Conservation (phyloP, 2,888 invertebrate species). For the Chrysomela aeneicollis region DNA sequence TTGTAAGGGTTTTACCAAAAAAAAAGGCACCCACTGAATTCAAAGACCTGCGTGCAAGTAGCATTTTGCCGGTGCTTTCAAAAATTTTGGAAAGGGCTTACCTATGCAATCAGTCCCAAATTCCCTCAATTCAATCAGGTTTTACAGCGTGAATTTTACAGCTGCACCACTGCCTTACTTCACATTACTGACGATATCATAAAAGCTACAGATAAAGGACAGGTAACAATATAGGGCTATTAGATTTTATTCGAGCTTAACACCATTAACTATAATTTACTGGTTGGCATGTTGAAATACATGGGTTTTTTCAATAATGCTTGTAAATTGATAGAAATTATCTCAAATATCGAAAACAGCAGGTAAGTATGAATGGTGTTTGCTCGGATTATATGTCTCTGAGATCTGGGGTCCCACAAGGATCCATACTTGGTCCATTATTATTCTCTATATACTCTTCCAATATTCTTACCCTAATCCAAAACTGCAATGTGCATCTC, state of each 20-base stretch:
- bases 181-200: slow-evolving; percentile 6
- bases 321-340: slow-evolving; percentile 2
- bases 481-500: slow-evolving; percentile 2
- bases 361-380: slow-evolving; percentile 8
- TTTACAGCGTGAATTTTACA: slow-evolving; percentile 14
- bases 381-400: slow-evolving; percentile 14
- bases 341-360: background rate
- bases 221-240: slow-evolving; percentile 16
- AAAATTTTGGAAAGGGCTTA: slow-evolving; percentile 13
- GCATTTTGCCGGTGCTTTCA: background rate
- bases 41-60: too few species aligned
- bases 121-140: slow-evolving; percentile 15
- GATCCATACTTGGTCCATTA: slow-evolving; percentile 16
- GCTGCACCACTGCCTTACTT: slow-evolving; percentile 9
- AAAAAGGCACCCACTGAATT: background rate
- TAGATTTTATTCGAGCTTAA: slow-evolving; percentile 14
- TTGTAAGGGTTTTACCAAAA: slow-evolving; percentile 15
- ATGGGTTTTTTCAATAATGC: background rate
- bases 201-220: too few species aligned
- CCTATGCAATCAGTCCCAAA: background rate
- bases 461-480: background rate
- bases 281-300: slow-evolving; percentile 7
- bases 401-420: slow-evolving; percentile 19
- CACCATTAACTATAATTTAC: too few species aligned
- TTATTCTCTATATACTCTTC: slow-evolving; percentile 15